A percentile compares a stretch with the other conserved stretches of the same genome.
These are phyloP conservation scores for Kuschelorhynchus macadamiae DNA, from an alignment of 2,888 invertebrate genomes.

Conservation along the genomic window DNA sequence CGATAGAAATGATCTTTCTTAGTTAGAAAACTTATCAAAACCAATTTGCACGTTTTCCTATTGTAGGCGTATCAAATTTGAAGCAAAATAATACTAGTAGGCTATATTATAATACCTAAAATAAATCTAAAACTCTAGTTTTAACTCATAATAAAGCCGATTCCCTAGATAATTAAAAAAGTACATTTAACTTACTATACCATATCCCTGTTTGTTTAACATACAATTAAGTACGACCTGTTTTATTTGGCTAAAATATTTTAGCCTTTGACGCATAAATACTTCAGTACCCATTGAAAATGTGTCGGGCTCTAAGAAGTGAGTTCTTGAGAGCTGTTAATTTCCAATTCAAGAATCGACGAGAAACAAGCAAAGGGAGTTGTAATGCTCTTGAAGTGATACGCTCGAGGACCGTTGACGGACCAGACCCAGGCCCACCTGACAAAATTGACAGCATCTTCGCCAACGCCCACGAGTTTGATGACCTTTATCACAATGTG, in stretches of 20 bases:
- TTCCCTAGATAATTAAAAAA: constrained; percentile 7
- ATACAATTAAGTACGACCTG: constrained; percentile 18
- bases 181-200: constrained; percentile 22
- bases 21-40: too few species aligned
- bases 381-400: constrained; percentile 34
- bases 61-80: too few species aligned
- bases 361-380: constrained; percentile 44
- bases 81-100: too few species aligned
- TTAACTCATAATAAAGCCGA: too few species aligned
- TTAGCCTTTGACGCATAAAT: constrained; percentile 30
- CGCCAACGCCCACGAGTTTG: constrained; percentile 28
- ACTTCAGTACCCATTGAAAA: constrained; percentile 43
- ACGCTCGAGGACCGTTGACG: constrained; percentile 39
- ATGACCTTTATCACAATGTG: constrained; percentile 20
- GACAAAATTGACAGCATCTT: constrained; percentile 36
- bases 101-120: too few species aligned
- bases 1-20: too few species aligned
- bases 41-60: too few species aligned
- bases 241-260: constrained; percentile 39
- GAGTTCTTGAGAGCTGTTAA: constrained; percentile 45
- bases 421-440: constrained; percentile 44
- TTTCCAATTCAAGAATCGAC: constrained; percentile 40
- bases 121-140: too few species aligned
- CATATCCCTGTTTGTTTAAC: constrained; percentile 28
- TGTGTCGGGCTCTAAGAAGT: constrained; percentile 41